Evolutionary conservation across 2,888 invertebrate genomes (phyloP).

Genomic region (Lepeophtheirus nordmannii): DNA sequence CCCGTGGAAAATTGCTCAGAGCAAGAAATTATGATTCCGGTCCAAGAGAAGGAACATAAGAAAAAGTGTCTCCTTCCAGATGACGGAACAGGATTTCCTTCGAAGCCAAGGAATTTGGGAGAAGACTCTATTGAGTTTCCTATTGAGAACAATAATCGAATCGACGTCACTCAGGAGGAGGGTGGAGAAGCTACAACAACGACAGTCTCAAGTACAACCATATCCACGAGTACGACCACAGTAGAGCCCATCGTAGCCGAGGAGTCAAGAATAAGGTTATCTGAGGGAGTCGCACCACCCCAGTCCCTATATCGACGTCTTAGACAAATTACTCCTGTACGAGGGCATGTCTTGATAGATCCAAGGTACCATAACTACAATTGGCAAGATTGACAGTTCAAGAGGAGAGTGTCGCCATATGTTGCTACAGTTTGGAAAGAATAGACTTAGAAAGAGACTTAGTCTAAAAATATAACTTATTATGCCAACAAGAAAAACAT

Average conservation of each 20-base stretch:
- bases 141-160: not conserved
- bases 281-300: not conserved
- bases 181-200: not conserved
- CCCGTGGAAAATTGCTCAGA: slow-evolving; percentile 14
- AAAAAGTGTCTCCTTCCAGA: slow-evolving; percentile 25
- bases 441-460: no score
- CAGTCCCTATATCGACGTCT: not conserved
- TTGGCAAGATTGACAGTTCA: not conserved
- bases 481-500: no score
- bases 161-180: not conserved
- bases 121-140: slow-evolving; percentile 1
- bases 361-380: not conserved
- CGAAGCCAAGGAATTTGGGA: not conserved
- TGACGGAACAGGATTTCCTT: slow-evolving; percentile 7
- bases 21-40: slow-evolving; percentile 13
- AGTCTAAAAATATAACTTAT: no score
- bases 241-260: not conserved
- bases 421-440: no score
- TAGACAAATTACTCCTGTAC: not conserved
- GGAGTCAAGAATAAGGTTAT: not conserved
- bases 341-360: not conserved
- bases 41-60: slow-evolving; percentile 22
- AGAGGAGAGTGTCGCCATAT: no score
- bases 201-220: no score
- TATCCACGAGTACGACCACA: not conserved